Evolutionary conservation across 2,888 invertebrate genomes (phyloP).

Genomic region (Microctonus aethiopoides): DNA sequence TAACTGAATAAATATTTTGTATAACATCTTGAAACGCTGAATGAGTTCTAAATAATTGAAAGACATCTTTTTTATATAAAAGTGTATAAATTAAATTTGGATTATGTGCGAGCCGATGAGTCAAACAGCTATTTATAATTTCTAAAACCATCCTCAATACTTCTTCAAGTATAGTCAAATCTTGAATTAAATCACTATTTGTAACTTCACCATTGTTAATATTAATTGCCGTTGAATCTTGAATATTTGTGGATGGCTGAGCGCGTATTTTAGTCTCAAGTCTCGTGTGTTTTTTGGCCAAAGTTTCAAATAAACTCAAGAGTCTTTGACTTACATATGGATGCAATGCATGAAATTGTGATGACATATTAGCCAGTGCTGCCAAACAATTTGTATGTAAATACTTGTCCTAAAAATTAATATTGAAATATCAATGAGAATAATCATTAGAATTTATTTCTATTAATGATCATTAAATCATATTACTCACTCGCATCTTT

Average conservation of each 20-base stretch:
- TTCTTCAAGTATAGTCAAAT: slow-evolving; percentile 93
- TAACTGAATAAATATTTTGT: slow-evolving; percentile 92
- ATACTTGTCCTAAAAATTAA: slow-evolving; percentile 82
- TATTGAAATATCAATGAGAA: neutral
- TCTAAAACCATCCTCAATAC: slow-evolving; percentile 96
- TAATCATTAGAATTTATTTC: neutral
- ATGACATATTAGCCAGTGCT: slow-evolving; percentile 98
- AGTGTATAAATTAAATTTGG: slow-evolving; percentile 95
- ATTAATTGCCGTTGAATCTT: slow-evolving; percentile 46
- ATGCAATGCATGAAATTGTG: slow-evolving; percentile 89
- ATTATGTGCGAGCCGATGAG: slow-evolving; percentile 87
- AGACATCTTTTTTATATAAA: slow-evolving; percentile 91
- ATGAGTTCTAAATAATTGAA: slow-evolving; percentile 87
- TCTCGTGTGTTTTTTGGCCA: slow-evolving; percentile 86
- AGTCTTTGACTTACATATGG: slow-evolving; percentile 96
- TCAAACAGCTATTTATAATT: slow-evolving; percentile 95
- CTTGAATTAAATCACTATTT: slow-evolving; percentile 72
- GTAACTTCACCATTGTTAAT: slow-evolving; percentile 48
- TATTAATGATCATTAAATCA: neutral
- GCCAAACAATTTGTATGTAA: slow-evolving; percentile 98
- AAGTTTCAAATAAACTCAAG: slow-evolving; percentile 89
- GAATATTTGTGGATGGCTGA: slow-evolving; percentile 46
- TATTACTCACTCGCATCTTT: slow-evolving; percentile 79
- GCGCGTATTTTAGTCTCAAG: slow-evolving; percentile 68
- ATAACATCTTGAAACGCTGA: slow-evolving; percentile 93